phyloP scores from a whole-genome alignment of 2,888 invertebrate species.

The Agonum fuliginosum region DNA sequence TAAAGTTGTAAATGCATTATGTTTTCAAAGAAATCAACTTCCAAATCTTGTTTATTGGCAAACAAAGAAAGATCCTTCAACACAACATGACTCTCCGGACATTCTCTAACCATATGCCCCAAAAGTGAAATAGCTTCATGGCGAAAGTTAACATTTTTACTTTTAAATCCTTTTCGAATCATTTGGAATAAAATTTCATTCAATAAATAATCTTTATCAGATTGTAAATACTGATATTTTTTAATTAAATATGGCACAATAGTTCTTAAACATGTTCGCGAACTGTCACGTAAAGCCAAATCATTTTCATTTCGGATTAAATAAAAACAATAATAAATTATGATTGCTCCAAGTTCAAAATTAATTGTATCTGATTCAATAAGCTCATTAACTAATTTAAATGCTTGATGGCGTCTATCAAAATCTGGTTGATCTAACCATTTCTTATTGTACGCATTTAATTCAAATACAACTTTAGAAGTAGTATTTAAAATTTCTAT shows the following conservation, averaged over 20 bases:
- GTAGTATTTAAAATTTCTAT: slow-evolving; percentile 73
- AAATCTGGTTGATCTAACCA: slow-evolving; percentile 98
- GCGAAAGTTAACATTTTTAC: slow-evolving; percentile 82
- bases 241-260: slow-evolving; percentile 80
- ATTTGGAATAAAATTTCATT: slow-evolving; percentile 84
- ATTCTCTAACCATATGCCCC: slow-evolving; percentile 84
- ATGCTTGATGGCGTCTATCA: slow-evolving; percentile 85
- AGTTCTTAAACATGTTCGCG: slow-evolving; percentile 83
- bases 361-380: slow-evolving; percentile 75
- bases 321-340: slow-evolving; percentile 89
- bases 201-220: slow-evolving; percentile 81
- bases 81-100: slow-evolving; percentile 81
- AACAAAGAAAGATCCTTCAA: slow-evolving; percentile 82
- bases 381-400: slow-evolving; percentile 78
- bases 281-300: slow-evolving; percentile 86
- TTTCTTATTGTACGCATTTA: slow-evolving; percentile 91
- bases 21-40: slow-evolving; percentile 97
- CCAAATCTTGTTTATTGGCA: slow-evolving; percentile 82
- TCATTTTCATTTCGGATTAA: slow-evolving; percentile 87
- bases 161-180: slow-evolving; percentile 83
- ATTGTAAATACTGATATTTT: slow-evolving; percentile 74
- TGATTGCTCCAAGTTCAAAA: slow-evolving; percentile 80
- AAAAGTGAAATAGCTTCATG: slow-evolving; percentile 88
- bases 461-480: slow-evolving; percentile 77
- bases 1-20: slow-evolving; percentile 91